Conservation (phyloP, 2,888 invertebrate species). For the Phengaris arion region DNA sequence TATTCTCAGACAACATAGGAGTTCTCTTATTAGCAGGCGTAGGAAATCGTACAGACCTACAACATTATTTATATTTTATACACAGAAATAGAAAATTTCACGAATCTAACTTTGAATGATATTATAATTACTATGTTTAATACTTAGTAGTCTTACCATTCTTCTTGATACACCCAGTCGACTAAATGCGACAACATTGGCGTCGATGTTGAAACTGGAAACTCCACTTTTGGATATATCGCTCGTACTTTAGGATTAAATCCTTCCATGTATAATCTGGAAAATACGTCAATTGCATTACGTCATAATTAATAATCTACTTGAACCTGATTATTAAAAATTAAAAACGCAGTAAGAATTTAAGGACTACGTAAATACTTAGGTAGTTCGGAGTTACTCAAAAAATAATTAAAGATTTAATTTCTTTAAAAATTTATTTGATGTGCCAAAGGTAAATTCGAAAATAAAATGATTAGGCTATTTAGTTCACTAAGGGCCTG, state of each 20-base stretch:
- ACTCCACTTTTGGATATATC: constrained; percentile 86
- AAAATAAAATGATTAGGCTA: no score
- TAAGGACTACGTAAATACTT: no score
- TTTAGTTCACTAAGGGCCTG: no score
- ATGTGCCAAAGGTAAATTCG: no score
- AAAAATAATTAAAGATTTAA: no score
- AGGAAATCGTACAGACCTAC: not conserved
- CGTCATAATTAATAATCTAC: no score
- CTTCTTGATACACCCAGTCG: constrained; percentile 88
- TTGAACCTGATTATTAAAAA: no score
- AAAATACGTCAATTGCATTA: not conserved
- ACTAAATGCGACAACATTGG: constrained; percentile 88
- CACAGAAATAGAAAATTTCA: not conserved
- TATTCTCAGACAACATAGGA: not conserved
- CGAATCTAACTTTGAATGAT: not conserved
- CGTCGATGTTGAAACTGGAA: constrained; percentile 91
- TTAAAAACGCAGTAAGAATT: no score
- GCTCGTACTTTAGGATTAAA: constrained; percentile 83
- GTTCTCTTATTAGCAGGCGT: not conserved
- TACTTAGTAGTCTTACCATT: constrained; percentile 67
- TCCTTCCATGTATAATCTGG: constrained; percentile 87
- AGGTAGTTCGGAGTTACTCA: no score
- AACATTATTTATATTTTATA: not conserved
- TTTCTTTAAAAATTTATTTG: no score
- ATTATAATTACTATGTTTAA: no score